phyloP scores from a whole-genome alignment of 2,797 vertebrate species.

The Cryptoprocta ferox region DNA sequence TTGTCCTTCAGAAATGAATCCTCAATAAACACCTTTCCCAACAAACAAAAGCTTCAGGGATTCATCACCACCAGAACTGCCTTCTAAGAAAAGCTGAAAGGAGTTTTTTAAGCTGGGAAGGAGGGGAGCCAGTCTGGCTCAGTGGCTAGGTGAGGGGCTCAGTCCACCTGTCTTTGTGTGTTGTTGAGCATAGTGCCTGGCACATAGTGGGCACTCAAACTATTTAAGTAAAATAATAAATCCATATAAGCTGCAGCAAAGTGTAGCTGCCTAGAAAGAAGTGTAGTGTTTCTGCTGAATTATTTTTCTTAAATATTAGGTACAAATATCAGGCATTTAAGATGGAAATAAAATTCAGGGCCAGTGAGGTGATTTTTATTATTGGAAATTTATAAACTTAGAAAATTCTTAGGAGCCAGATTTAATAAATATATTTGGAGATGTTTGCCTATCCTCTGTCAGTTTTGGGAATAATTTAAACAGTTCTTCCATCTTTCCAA shows the following conservation, averaged over 20 bases:
- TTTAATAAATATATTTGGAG: slow-evolving; percentile 31
- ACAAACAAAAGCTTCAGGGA: neutral
- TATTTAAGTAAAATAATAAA: neutral
- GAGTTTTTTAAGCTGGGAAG: slow-evolving; percentile 16
- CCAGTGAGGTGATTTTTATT: slow-evolving; percentile 41
- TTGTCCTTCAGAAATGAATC: neutral
- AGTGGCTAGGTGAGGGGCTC: too few relatives aligned
- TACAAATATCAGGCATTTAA: slow-evolving; percentile 41
- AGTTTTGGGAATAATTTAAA: neutral
- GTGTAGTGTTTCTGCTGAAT: slow-evolving; percentile 10
- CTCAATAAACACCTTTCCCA: neutral
- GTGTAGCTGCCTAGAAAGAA: neutral
- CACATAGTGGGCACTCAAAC: neutral
- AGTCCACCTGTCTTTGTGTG: too few relatives aligned
- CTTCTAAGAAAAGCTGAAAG: slow-evolving; percentile 1
- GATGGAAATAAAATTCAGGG: slow-evolving; percentile 51
- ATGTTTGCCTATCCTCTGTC: neutral
- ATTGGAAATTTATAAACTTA: neutral
- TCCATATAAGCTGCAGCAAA: neutral
- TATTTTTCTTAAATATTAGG: slow-evolving; percentile 46
- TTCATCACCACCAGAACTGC: neutral
- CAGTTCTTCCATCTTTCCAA: neutral
- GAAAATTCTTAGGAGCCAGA: neutral
- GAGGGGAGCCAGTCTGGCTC: too few relatives aligned
- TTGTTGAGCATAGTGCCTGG: neutral